Base-by-base conservation (phyloP, 1,140 invertebrate genomes). In the Aethina tumida region DNA sequence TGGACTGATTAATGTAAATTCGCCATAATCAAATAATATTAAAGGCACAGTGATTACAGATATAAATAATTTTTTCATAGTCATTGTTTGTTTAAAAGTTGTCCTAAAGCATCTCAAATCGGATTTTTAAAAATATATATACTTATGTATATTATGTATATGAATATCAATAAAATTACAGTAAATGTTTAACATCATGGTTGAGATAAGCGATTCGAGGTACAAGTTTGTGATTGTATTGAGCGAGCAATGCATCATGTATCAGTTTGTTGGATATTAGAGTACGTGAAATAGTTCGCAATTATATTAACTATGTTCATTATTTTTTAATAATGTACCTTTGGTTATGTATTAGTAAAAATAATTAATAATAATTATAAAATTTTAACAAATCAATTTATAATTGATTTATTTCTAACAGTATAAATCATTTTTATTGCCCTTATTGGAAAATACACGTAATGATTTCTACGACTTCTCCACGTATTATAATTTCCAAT, bases 161-260 rank as follows among this genome's bases (percentile, higher is more conserved):
- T 21, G 39, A 37, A 36, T 26, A 14, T 41, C 27, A 35, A 26
- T 28, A 49, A 54, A 48, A 10, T 33, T 41, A 48, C 33, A 41
- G 33, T 55, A 55, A 55, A 55, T 55, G 53, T 55, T 55, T 55
- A 55, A 55, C 53, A 55, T 51, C 53, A 38, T 35, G 9, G 36
- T 32, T 24, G 42, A 27, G 32, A 40, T 41, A 45, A 27, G 26
- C 35, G 46, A 35, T 39, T 45, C 17, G 21, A 38, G 41, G 41
- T 43, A 36, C 15, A 17, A 38, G 31, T 29, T 39, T 47, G 33
- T 43, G 43, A 50, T 53, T 50, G 45, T 50, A 47, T 43, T 46
- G 34, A 44, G 50, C 52, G 47, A 44, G 39, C 38, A 35, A 43
- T n/a, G n/a, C n/a, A n/a, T n/a, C n/a, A n/a, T n/a, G n/a, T n/a